Percentiles rank a stretch among this genome's conserved stretches.
Conservation (phyloP, 2,888 invertebrate genomes). For the Zaprionus obscuricornis region DNA sequence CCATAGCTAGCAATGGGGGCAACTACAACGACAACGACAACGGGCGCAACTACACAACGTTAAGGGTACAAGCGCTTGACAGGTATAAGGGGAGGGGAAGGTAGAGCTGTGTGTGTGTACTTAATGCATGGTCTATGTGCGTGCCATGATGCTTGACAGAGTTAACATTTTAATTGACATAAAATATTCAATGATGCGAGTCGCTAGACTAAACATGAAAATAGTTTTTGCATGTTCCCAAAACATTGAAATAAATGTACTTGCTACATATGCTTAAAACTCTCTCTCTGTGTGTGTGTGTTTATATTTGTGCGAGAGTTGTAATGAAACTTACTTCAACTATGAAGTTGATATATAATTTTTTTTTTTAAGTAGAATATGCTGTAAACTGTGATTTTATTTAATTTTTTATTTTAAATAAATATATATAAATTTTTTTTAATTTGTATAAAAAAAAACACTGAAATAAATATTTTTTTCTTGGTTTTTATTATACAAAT, state of each 20-base stretch:
- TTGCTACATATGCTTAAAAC: constrained; percentile 15
- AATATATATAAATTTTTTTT: no score
- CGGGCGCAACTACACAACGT: neutral
- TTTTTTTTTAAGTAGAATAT: no score
- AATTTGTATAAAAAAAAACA: no score
- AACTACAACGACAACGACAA: no score
- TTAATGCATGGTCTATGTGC: constrained; percentile 42
- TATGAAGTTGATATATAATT: no score
- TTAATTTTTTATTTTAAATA: no score
- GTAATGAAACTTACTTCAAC: no score
- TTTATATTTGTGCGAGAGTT: constrained; percentile 6
- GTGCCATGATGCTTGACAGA: constrained; percentile 65
- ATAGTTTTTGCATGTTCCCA: constrained; percentile 65
- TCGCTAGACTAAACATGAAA: constrained; percentile 54
- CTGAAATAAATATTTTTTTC: no score
- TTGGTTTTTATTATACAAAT: no score
- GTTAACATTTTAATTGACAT: constrained; percentile 80
- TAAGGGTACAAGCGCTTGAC: neutral
- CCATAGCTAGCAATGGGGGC: constrained; percentile 10
- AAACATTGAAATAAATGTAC: constrained; percentile 16
- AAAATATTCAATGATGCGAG: constrained; percentile 65
- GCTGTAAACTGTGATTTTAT: no score
- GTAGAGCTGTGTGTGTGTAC: neutral
- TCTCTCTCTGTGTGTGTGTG: no score
- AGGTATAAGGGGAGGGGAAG: neutral